Base-by-base conservation (phyloP, 2,888 invertebrate genomes). In the Fragum fragum region DNA sequence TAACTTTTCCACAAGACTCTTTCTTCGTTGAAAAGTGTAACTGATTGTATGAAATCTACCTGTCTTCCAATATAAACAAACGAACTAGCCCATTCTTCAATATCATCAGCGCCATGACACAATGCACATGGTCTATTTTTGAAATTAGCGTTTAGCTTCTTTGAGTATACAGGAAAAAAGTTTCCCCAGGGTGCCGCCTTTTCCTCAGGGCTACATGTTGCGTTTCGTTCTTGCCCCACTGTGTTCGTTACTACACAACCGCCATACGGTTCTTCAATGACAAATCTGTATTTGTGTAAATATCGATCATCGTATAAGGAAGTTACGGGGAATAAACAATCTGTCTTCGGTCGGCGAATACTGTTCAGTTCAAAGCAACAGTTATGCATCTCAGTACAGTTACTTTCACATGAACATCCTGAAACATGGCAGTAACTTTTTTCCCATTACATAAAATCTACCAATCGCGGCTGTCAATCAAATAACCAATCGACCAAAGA, bases 121-220 rank as follows among this genome's bases (percentile, higher is more conserved):
- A 16, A 11, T 16, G 32, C 63, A 63, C 63, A 63, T 1, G n/a
- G 32, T 63, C 7, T 18, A 36, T 63, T 63, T 63, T 7, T 63
- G 28, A 32, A 63, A 3, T 32, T 63, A 1, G 26, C 28, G 63
- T 63, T 28, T 3, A 32, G n/a, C 28, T 9, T 6, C 28, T 28
- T 36, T 18, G 63, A 63, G 36, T 63, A 63, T 18, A 63, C 63
- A 26, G 63, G 63, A 3, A 63, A 36, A n/a, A 63, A n/a, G 18
- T 63, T 36, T 9, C 63, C 36, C 36, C 32, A 63, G 18, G 63
- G 63, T n/a, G 32, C 63, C 3, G 28, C 63, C 57, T 23, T n/a
- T 32, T 6, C 16, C 2, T 63, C 63, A n/a, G 18, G 7, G n/a
- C 21, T 32, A 63, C 63, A 63, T 9, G 63, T 32, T 29, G n/a